These are phyloP conservation scores for Catocala sponsa DNA, from an alignment of 2,888 invertebrate genomes.

Conservation along the genomic window DNA sequence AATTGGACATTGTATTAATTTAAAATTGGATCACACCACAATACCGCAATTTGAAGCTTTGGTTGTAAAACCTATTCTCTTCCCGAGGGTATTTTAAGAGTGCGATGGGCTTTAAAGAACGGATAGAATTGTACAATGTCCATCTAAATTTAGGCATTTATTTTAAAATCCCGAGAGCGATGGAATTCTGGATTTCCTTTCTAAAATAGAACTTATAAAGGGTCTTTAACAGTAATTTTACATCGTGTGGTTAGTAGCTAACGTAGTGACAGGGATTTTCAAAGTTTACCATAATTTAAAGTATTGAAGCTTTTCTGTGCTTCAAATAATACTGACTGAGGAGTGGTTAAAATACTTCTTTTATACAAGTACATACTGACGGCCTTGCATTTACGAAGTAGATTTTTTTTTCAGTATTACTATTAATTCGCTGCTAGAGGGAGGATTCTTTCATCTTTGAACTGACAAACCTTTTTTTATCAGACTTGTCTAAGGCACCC, in stretches of 20 bases:
- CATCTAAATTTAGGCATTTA: slow-evolving; percentile 23
- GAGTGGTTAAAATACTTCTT: too few species aligned
- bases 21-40: slow-evolving; percentile 1
- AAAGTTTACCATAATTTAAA: too few species aligned
- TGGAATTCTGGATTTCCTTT: slow-evolving; percentile 3
- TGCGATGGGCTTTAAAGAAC: background rate
- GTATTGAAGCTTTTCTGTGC: too few species aligned
- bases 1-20: background rate
- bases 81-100: slow-evolving; percentile 9
- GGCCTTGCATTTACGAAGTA: too few species aligned
- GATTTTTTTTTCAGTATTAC: too few species aligned
- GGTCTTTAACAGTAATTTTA: background rate
- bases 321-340: too few species aligned
- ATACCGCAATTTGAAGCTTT: background rate
- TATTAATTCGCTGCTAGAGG: too few species aligned
- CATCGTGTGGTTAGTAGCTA: background rate
- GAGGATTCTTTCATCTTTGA: too few species aligned
- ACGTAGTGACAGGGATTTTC: background rate
- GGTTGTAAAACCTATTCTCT: background rate
- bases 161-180: slow-evolving; percentile 10
- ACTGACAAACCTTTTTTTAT: too few species aligned
- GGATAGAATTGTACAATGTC: slow-evolving; percentile 14
- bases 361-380: too few species aligned
- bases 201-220: background rate
- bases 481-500: slow-evolving; percentile 98